Base-by-base conservation (phyloP, 2,797 vertebrate species). In the Melanogrammus aeglefinus region DNA sequence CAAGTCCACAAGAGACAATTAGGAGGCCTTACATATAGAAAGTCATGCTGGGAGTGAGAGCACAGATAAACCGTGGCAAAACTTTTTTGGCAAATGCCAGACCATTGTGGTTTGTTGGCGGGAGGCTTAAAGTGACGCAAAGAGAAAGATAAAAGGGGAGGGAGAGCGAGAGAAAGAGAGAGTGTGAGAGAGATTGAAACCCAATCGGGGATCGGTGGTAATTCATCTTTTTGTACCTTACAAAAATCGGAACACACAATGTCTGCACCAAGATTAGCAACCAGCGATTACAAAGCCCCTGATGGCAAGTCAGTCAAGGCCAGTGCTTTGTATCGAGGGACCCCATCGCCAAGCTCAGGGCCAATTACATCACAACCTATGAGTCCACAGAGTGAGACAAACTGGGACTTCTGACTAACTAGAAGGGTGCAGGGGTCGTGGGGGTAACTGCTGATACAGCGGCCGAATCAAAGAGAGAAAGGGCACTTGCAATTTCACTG, bases 241-340 rank as follows among this genome's bases (percentile, higher is more conserved):
- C 31, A 35, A 72, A 31, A 33, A 77, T 76, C 18, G 7, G 1
- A 0, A 1, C 38, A 38, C 29, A 72, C n/a, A 77, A 13, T 7
- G 31, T 78, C 35, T 18, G 0, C 3, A 76, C 76, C 51, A 38
- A 27, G 75, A 75, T 84, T 33, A 73, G 70, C 0, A 71, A 75
- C 44, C 75, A 76, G 29, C 73, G 10, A 72, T 78, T 36, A 77
- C 21, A 8, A 12, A 71, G 39, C 36, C 0, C 0, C 3, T 77
- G 35, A 80, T 31, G 77, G 70, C 6, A 13, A 72, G 41, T 4
- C 74, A 33, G 80, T 75, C 4, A 1, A 69, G 75, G 51, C 77
- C 41, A 76, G 51, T 74, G 24, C 36, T 77, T 75, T 9, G n/a
- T 74, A 75, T 47, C 10, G 63, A 82, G 57, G 44, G 74, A 80